A percentile compares a stretch with the other conserved stretches of the same genome.
Conservation (phyloP, 1,140 invertebrate genomes). For the Euura lappo region DNA sequence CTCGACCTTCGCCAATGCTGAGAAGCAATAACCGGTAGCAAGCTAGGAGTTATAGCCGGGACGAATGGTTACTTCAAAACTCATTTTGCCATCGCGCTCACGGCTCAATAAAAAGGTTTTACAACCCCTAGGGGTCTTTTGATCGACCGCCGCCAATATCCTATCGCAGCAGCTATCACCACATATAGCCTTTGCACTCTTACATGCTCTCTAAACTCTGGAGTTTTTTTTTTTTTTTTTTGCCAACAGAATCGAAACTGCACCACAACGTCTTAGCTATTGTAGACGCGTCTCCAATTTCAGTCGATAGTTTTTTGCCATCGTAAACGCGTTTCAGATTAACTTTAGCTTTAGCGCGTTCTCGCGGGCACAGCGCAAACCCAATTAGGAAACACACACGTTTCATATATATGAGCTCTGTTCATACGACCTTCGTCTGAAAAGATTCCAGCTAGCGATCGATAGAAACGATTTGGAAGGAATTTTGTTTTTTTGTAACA, state of each 20-base stretch:
- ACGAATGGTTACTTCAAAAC: slow-evolving; percentile 49
- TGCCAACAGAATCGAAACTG: too few species aligned
- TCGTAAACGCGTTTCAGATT: slow-evolving; percentile 51
- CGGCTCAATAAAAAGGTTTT: slow-evolving; percentile 26
- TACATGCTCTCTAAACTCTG: too few species aligned
- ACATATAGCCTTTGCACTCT: background rate
- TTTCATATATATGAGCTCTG: slow-evolving; percentile 27
- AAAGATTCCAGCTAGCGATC: slow-evolving; percentile 4
- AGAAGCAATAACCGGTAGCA: slow-evolving; percentile 40
- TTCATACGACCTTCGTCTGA: slow-evolving; percentile 24
- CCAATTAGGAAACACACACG: slow-evolving; percentile 42
- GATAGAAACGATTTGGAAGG: background rate
- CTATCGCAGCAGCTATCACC: slow-evolving; percentile 31
- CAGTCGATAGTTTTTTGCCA: slow-evolving; percentile 52
- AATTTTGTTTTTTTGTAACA: too few species aligned
- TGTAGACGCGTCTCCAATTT: slow-evolving; percentile 51
- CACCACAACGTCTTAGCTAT: slow-evolving; percentile 15
- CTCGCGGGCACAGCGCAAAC: slow-evolving; percentile 34
- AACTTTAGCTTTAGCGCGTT: slow-evolving; percentile 44
- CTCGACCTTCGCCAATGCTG: too few species aligned
- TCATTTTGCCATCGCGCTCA: slow-evolving; percentile 38
- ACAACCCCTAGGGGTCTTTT: slow-evolving; percentile 38
- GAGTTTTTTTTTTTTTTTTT: too few species aligned
- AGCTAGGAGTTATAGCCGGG: slow-evolving; percentile 47
- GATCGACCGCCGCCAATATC: slow-evolving; percentile 46